phyloP scores from a whole-genome alignment of 2,888 invertebrate genomes.

The Hirtodrosophila histrioides region DNA sequence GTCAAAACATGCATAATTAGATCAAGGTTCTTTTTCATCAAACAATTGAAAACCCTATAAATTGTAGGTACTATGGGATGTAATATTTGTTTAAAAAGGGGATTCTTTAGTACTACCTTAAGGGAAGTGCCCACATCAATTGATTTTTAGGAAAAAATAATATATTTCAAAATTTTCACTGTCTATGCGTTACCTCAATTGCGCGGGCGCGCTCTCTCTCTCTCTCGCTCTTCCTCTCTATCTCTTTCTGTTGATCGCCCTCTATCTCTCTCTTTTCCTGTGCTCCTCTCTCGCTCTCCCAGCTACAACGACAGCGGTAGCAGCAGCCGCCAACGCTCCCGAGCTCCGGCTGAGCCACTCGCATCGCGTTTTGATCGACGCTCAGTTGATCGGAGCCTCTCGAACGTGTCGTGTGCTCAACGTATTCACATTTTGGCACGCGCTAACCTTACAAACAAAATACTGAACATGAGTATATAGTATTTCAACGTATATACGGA shows the following conservation, averaged over 20 bases:
- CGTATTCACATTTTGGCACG: constrained; percentile 40
- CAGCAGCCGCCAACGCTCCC: constrained; percentile 16
- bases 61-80: too few relatives aligned
- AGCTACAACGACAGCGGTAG: constrained; percentile 1
- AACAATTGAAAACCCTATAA: too few relatives aligned
- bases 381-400: constrained; percentile 80
- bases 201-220: not conserved
- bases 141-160: constrained; percentile 1
- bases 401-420: constrained; percentile 66
- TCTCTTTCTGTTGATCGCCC: constrained; percentile 1
- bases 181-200: not conserved
- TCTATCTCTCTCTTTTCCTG: constrained; percentile 6
- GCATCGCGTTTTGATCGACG: constrained; percentile 56
- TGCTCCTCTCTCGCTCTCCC: not conserved
- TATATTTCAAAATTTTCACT: constrained; percentile 16
- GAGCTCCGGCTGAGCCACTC: constrained; percentile 45
- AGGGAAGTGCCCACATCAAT: constrained; percentile 18
- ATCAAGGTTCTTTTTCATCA: constrained; percentile 34
- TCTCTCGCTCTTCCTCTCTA: not conserved
- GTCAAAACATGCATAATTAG: constrained; percentile 24
- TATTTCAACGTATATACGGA: constrained; percentile 4
- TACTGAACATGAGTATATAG: constrained; percentile 4
- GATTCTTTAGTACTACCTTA: too few relatives aligned
- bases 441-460: constrained; percentile 14
- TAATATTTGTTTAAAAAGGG: too few relatives aligned